Conservation (phyloP, 1,140 invertebrate genomes). For the Anagrus nilaparvatae region DNA sequence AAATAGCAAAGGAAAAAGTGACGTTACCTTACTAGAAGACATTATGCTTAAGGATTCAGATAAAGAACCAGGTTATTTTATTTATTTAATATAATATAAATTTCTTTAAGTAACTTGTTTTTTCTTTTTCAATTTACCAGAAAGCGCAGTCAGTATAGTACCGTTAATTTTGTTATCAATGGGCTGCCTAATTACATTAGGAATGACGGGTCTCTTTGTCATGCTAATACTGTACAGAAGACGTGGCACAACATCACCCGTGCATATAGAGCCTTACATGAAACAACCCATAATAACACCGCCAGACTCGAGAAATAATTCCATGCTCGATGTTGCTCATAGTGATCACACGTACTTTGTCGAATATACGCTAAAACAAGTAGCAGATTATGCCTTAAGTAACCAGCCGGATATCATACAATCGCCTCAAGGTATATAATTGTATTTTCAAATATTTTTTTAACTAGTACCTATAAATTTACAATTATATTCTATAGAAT, state of each 20-base stretch:
- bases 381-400: constrained; percentile 38
- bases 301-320: constrained; percentile 41
- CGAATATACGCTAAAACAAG: constrained; percentile 40
- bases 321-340: constrained; percentile 43
- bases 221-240: constrained; percentile 44
- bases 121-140: constrained; percentile 34
- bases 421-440: constrained; percentile 40
- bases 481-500: constrained; percentile 2
- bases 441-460: neutral
- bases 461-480: neutral
- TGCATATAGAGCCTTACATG: constrained; percentile 43
- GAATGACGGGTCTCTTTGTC: constrained; percentile 50
- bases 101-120: constrained; percentile 2
- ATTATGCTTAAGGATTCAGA: constrained; percentile 79
- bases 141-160: constrained; percentile 50
- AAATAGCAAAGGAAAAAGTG: constrained; percentile 79
- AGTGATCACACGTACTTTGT: constrained; percentile 46
- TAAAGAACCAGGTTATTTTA: constrained; percentile 67
- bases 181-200: constrained; percentile 51
- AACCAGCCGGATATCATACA: constrained; percentile 47
- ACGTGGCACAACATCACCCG: constrained; percentile 39
- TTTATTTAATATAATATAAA: constrained; percentile 5
- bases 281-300: constrained; percentile 48
- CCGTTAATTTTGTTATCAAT: constrained; percentile 50
- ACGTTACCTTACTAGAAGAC: constrained; percentile 68